Percentiles rank a stretch among this genome's conserved stretches.
Evolutionary conservation across 2,113 vertebrate species (phyloP).

Genomic region (Bujurquina vittata): DNA sequence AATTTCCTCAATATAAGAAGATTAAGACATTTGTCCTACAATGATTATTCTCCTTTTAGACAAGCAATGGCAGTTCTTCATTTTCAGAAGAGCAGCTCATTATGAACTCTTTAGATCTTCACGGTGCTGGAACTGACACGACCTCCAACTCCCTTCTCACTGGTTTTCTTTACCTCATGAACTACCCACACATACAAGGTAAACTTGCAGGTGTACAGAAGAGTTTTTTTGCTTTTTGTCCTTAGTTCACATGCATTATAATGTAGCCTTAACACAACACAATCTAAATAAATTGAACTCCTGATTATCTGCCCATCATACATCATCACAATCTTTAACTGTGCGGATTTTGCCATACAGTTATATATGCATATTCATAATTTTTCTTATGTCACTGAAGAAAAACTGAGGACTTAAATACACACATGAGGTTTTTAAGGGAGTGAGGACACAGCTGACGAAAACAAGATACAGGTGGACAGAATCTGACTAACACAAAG

Average conservation of each 20-base stretch:
- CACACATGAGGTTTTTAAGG: too few species aligned
- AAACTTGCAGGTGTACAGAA: neutral
- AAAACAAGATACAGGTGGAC: too few species aligned
- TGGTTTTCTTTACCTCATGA: slow-evolving; percentile 59
- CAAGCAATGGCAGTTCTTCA: neutral
- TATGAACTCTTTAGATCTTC: slow-evolving; percentile 55
- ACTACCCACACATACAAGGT: slow-evolving; percentile 62
- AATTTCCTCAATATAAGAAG: too few species aligned
- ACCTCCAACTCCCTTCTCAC: slow-evolving; percentile 72
- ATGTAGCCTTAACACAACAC: neutral
- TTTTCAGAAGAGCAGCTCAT: slow-evolving; percentile 50
- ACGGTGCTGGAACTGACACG: slow-evolving; percentile 73
- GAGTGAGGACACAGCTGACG: too few species aligned
- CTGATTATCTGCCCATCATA: neutral
- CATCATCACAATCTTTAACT: neutral
- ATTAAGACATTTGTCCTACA: neutral
- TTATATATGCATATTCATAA: too few species aligned
- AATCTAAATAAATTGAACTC: neutral
- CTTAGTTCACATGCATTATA: neutral
- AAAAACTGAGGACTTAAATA: too few species aligned
- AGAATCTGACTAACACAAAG: too few species aligned
- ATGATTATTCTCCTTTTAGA: slow-evolving; percentile 26
- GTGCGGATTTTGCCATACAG: neutral
- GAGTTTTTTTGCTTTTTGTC: too few species aligned
- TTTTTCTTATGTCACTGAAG: too few species aligned